Base-by-base conservation (phyloP, 2,797 vertebrate species). In the Leptatherina wallacei region DNA sequence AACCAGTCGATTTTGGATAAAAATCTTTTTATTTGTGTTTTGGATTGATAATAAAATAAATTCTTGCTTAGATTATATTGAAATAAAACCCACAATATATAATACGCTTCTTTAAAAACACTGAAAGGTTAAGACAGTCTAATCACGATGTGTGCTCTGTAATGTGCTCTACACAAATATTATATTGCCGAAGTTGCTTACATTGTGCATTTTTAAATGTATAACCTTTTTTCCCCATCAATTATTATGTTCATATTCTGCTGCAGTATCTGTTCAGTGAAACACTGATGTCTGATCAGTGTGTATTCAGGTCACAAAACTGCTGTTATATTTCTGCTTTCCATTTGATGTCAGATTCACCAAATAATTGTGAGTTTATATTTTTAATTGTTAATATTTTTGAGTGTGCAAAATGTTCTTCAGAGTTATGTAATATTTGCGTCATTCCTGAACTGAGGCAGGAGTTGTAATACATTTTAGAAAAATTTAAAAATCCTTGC, bases 271-370 rank as follows among this genome's bases (percentile, higher is more conserved):
- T 0, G 12, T 20, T 22, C 56, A 33, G 47, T 33, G 33, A 49
- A 24, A 62, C 42, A 20, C 59, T 11, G 22, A 11, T 38, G 6
- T 51, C 24, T 55, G 51, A 40, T 61, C 32, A 0, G 38, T 9
- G 22, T 24, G 13, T 20, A 3, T 13, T 12, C 24, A 11, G 51
- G 51, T 36, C 29, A 32, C 30, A 7, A 65, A 3, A 35, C 55
- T 65, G 5, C 4, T 62, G 22, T 35, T 66, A 13, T 57, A 29
- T 0, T 65, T 71, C 27, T 57, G 20, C 40, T 40, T 35, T 70
- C 62, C 65, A 64, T 51, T 20, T 80, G 11, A 67, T 62, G 79
- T 63, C 65, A 67, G 49, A 80, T 82, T 77, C 64, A 72, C 47
- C 65, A 61, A 44, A 61, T 65, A 64, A 36, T 27, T 24, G 32